A percentile compares a stretch with the other conserved stretches of the same genome.
These are phyloP conservation scores for Lagorchestes hirsutus DNA, from an alignment of 2,797 vertebrate species.

Conservation along the genomic window DNA sequence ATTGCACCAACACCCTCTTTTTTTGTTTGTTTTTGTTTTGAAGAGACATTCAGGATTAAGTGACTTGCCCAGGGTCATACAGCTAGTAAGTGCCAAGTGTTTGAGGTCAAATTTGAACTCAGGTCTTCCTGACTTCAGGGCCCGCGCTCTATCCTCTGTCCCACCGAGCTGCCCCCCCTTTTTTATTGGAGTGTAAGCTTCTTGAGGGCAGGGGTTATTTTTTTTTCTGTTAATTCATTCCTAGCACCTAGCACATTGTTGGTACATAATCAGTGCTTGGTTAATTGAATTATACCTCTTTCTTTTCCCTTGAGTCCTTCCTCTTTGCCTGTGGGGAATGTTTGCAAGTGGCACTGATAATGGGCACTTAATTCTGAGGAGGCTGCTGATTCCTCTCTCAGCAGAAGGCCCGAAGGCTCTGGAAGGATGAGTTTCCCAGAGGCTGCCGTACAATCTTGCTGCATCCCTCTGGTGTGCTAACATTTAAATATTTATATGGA, in stretches of 20 bases:
- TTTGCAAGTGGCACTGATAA: background rate
- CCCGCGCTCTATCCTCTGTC: too few species aligned
- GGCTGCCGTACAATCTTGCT: constrained; percentile 59
- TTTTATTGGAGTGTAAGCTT: background rate
- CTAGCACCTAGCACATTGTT: background rate
- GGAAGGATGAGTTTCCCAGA: constrained; percentile 34
- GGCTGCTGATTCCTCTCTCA: constrained; percentile 5
- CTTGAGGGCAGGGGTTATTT: background rate
- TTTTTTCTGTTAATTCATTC: background rate
- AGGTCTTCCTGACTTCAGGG: too few species aligned
- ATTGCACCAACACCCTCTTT: background rate
- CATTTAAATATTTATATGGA: constrained; percentile 81
- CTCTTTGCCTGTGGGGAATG: background rate
- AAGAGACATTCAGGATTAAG: too few species aligned
- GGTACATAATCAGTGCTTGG: background rate
- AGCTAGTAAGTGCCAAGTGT: too few species aligned
- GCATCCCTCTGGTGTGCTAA: constrained; percentile 39
- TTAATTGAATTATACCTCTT: background rate
- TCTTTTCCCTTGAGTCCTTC: background rate
- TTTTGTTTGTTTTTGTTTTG: too few species aligned
- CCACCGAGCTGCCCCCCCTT: too few species aligned
- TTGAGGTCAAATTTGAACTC: too few species aligned
- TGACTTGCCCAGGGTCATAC: too few species aligned
- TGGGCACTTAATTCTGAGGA: constrained; percentile 29
- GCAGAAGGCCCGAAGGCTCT: constrained; percentile 4